Base-by-base conservation (phyloP, 2,797 vertebrate genomes). In the Mus spretus region DNA sequence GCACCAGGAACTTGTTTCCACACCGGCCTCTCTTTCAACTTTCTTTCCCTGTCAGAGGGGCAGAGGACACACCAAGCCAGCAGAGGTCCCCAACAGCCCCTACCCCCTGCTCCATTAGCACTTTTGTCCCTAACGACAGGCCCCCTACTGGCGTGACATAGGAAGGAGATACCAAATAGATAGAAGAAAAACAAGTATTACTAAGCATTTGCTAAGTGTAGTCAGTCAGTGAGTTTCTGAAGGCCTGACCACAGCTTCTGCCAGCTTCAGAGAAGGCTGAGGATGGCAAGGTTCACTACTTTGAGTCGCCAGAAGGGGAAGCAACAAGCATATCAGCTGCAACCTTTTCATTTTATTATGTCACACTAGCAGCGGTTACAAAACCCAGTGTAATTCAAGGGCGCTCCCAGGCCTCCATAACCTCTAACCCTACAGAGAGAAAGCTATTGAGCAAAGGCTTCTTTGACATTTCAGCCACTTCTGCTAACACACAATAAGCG, bases 381-480 rank as follows among this genome's bases (percentile, higher is more conserved):
- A 96, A 96, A 94, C 63, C 90, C 91, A 63, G 88, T 37, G 37
- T 82, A 63, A 72, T 83, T 96, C 97, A 95, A 97, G 96, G 89
- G 91, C 93, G 93, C 89, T 95, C 96, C 93, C 10, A n/a, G 84
- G 67, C 95, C 0, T 14, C 97, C 63, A 57, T 93, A 80, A 78
- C 91, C 91, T 61, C 91, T 90, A 90, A 93, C 28, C 84, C 74
- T 80, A 94, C 82, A 90, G 65, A 84, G 78, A 67, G 81, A 96
- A 96, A 93, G 86, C 92, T 79, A 90, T 82, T 92, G 94, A 97
- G 84, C 14, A 13, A 96, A 97, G 96, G 91, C 82, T 91, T 95
- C 96, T 94, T 96, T 96, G 97, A 96, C 93, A 91, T 96, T 97
- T 96, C 80, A 96, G 96, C 96, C 96, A 97, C 97, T 98, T 97